phyloP scores from a whole-genome alignment of 2,797 vertebrate species.

The Etheostoma nigrum region DNA sequence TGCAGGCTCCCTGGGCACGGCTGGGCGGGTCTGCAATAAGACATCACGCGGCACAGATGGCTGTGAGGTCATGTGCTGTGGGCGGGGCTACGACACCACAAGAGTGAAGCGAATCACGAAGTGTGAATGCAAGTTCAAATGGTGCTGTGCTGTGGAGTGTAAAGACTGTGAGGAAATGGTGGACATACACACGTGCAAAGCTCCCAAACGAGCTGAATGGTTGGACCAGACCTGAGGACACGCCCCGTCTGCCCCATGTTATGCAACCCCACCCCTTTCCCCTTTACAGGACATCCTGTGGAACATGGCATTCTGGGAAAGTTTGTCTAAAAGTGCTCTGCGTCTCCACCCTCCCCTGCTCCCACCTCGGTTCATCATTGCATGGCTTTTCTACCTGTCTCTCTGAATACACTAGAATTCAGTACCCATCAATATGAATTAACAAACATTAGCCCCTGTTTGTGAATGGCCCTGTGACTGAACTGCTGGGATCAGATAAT shows the following conservation, averaged over 20 bases:
- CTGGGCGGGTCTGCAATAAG: conserved; percentile 94
- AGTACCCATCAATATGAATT: conserved; percentile 75
- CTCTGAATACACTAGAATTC: conserved; percentile 85
- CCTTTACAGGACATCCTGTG: conserved; percentile 80
- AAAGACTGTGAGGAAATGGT: conserved; percentile 96
- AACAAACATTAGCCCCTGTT: conserved; percentile 72
- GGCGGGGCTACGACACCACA: conserved; percentile 96
- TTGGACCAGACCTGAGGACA: conserved; percentile 85
- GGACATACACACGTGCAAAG: conserved; percentile 98
- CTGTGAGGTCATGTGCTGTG: conserved; percentile 99
- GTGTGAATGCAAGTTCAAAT: conserved; percentile 99
- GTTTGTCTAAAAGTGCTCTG: conserved; percentile 84
- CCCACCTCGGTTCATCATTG: conserved; percentile 78
- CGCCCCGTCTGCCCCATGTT: conserved; percentile 31
- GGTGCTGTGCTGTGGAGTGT: conserved; percentile 98
- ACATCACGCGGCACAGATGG: conserved; percentile 93
- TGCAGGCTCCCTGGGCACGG: conserved; percentile 95
- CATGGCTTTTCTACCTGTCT: conserved; percentile 85
- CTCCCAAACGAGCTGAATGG: conserved; percentile 91
- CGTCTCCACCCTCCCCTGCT: conserved; percentile 68
- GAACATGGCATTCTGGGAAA: conserved; percentile 88
- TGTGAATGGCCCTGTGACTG: conserved; percentile 60
- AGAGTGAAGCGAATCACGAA: conserved; percentile 94
- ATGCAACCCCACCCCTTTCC: conserved; percentile 56
- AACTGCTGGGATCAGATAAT: conserved; percentile 50